Percentiles rank a stretch among this genome's conserved stretches.
phyloP scores from a whole-genome alignment of 2,888 invertebrate genomes.

The Oeneis ivallda region DNA sequence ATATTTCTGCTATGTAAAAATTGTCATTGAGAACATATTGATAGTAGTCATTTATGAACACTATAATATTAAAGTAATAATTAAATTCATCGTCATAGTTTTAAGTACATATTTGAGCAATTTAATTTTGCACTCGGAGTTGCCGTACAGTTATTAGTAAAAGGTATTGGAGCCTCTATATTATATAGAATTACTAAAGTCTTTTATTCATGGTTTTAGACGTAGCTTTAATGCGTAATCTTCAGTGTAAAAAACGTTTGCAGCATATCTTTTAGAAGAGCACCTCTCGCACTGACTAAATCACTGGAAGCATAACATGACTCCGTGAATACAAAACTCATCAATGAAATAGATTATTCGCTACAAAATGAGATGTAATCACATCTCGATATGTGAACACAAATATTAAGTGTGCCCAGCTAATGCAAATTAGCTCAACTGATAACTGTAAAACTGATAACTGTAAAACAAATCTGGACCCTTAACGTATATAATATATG shows the following conservation, averaged over 20 bases:
- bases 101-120: slow-evolving; percentile 78
- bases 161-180: slow-evolving; percentile 62
- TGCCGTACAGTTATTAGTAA: slow-evolving; percentile 74
- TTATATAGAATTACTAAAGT: slow-evolving; percentile 67
- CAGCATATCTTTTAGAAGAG: slow-evolving; percentile 52
- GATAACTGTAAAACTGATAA: slow-evolving; percentile 32
- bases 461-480: slow-evolving; percentile 39
- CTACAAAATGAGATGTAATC: slow-evolving; percentile 8
- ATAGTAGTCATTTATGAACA: slow-evolving; percentile 76
- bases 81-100: slow-evolving; percentile 79
- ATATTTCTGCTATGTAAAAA: slow-evolving; percentile 79
- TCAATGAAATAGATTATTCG: not conserved
- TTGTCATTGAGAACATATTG: slow-evolving; percentile 77
- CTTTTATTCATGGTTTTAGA: slow-evolving; percentile 73
- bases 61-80: slow-evolving; percentile 70
- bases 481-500: slow-evolving; percentile 45
- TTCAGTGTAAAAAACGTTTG: slow-evolving; percentile 58
- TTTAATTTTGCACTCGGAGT: slow-evolving; percentile 78
- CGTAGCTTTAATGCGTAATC: slow-evolving; percentile 66
- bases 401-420: slow-evolving; percentile 31
- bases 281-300: slow-evolving; percentile 44
- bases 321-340: slow-evolving; percentile 1
- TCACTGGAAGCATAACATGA: slow-evolving; percentile 45
- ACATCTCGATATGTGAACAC: slow-evolving; percentile 15
- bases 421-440: slow-evolving; percentile 25